phyloP scores from a whole-genome alignment of 2,888 invertebrate species.

The Trichacis sp. region DNA sequence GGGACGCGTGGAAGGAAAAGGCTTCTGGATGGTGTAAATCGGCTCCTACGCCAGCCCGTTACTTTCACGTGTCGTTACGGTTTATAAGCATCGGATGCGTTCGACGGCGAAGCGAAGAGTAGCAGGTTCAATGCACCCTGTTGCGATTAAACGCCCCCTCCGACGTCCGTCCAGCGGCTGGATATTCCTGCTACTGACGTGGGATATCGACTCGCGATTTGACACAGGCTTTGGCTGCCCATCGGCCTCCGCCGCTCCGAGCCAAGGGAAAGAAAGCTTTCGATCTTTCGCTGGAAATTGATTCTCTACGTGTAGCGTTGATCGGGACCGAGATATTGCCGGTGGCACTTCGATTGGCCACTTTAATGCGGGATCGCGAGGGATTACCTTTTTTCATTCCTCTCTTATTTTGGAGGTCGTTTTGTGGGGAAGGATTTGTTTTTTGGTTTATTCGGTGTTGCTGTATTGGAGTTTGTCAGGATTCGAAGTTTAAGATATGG shows the following conservation, averaged over 20 bases:
- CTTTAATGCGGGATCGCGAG: constrained; percentile 3
- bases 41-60: constrained; percentile 53
- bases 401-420: too few species aligned
- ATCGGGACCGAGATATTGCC: constrained; percentile 21
- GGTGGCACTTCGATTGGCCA: constrained; percentile 20
- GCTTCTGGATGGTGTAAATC: constrained; percentile 46
- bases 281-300: constrained; percentile 24
- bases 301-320: constrained; percentile 13
- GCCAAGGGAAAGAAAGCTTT: constrained; percentile 21
- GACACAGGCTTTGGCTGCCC: constrained; percentile 43
- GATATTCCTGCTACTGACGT: constrained; percentile 50
- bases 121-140: constrained; percentile 56
- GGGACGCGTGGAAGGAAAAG: constrained; percentile 16
- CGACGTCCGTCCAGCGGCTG: constrained; percentile 50
- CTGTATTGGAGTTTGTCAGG: too few species aligned
- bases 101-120: constrained; percentile 46
- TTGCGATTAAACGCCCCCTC: constrained; percentile 46
- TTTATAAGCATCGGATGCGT: constrained; percentile 63
- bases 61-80: constrained; percentile 64
- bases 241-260: constrained; percentile 20
- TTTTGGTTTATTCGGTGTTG: too few species aligned
- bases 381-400: not conserved
- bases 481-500: too few species aligned
- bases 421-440: too few species aligned
- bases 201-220: constrained; percentile 57